Evolutionary conservation across 2,888 invertebrate genomes (phyloP).

Genomic region (Pollenia angustigena): DNA sequence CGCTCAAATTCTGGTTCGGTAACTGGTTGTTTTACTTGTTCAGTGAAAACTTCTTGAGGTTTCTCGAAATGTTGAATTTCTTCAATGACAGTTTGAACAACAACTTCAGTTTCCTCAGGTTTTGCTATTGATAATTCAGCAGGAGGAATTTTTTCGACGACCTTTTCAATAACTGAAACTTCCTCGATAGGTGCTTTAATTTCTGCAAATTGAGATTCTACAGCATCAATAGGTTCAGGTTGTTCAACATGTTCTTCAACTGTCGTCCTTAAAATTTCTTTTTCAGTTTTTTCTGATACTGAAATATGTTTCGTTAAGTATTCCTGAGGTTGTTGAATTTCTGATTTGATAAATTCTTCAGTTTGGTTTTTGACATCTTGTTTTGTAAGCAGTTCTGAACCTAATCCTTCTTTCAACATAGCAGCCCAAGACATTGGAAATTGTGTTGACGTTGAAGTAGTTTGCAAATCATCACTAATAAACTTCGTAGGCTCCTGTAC

Average conservation of each 20-base stretch:
- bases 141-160: not conserved
- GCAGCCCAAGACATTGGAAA: constrained; percentile 52
- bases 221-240: not conserved
- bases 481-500: not conserved
- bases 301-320: not conserved
- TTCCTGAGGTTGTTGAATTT: not conserved
- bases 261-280: not conserved
- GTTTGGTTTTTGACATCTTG: not conserved
- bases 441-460: not conserved
- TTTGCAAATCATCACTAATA: not conserved
- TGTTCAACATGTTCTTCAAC: not conserved
- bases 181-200: not conserved
- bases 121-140: not conserved
- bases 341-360: not conserved
- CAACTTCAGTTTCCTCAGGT: not conserved
- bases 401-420: constrained; percentile 48
- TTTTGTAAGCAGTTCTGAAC: not conserved
- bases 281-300: not conserved
- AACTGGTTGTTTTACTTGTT: not conserved
- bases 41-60: not conserved
- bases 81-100: not conserved
- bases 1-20: constrained; percentile 14
- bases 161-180: not conserved
- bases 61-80: not conserved
- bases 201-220: not conserved